A percentile compares a stretch with the other conserved stretches of the same genome.
Conservation (phyloP, 1,140 invertebrate genomes). For the Phenacoccus solenopsis region DNA sequence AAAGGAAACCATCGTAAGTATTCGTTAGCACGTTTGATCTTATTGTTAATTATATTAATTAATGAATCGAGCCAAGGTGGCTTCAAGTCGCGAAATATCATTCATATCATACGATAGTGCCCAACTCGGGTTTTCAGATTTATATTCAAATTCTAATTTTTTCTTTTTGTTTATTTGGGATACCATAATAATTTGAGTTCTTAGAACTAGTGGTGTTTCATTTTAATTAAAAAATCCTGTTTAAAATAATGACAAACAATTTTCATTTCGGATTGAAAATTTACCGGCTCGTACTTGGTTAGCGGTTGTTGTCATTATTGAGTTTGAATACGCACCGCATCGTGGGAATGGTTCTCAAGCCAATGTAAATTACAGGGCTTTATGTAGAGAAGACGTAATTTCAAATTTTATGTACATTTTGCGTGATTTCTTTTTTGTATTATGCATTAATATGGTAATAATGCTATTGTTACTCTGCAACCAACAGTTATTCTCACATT, state of each 20-base stretch:
- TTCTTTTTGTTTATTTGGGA: too few relatives aligned
- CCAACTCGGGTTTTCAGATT: too few relatives aligned
- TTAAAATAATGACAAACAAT: background rate
- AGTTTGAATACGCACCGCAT: background rate
- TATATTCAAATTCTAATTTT: too few relatives aligned
- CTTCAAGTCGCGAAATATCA: too few relatives aligned
- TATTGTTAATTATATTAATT: too few relatives aligned
- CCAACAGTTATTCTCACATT: constrained; percentile 2
- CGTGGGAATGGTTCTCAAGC: constrained; percentile 7
- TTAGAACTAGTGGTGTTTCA: too few relatives aligned
- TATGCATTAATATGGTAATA: constrained; percentile 12
- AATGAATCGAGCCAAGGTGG: too few relatives aligned
- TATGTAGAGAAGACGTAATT: background rate
- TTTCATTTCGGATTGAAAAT: background rate
- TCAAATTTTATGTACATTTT: constrained; percentile 10
- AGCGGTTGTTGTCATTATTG: constrained; percentile 10
- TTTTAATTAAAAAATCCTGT: background rate
- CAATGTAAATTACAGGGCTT: constrained; percentile 6
- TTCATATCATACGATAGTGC: too few relatives aligned
- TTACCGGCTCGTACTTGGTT: too few relatives aligned
- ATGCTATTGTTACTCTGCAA: background rate
- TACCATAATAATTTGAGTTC: too few relatives aligned
- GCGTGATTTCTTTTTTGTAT: constrained; percentile 6
- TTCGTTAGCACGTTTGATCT: too few relatives aligned
- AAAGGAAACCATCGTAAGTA: constrained; percentile 79